These are phyloP conservation scores for Drosophila koepferae DNA, from an alignment of 2,888 invertebrate species.

Conservation along the genomic window DNA sequence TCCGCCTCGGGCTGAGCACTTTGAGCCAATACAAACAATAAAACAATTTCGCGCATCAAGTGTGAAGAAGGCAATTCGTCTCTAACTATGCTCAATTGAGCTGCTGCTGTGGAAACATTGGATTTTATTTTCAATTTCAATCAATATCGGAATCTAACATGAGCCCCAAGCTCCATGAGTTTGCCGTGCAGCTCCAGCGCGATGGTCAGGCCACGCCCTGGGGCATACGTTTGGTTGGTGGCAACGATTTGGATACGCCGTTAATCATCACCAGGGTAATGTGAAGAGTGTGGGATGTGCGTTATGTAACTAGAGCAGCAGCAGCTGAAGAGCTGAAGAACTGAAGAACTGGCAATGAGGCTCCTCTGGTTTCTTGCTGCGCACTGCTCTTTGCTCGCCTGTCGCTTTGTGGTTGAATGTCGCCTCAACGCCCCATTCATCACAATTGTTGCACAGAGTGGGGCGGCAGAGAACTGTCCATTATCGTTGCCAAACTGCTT, in stretches of 20 bases:
- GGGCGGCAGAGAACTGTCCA: slow-evolving; percentile 42
- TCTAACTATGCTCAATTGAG: slow-evolving; percentile 42
- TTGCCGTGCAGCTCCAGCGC: slow-evolving; percentile 90
- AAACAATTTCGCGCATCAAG: slow-evolving; percentile 43
- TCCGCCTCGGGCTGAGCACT: slow-evolving; percentile 59
- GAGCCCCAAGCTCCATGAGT: slow-evolving; percentile 89
- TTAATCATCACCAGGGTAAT: slow-evolving; percentile 95
- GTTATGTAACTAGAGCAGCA: slow-evolving; percentile 64
- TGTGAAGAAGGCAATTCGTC: slow-evolving; percentile 16
- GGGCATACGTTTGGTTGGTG: slow-evolving; percentile 95
- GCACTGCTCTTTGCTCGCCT: slow-evolving; percentile 47
- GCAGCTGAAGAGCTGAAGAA: slow-evolving; percentile 26
- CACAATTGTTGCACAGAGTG: slow-evolving; percentile 53
- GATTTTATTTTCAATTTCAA: neutral
- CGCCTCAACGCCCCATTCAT: slow-evolving; percentile 58
- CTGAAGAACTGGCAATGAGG: slow-evolving; percentile 28
- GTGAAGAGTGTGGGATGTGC: slow-evolving; percentile 21
- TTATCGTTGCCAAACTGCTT: slow-evolving; percentile 64
- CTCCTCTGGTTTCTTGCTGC: slow-evolving; percentile 14
- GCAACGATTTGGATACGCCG: slow-evolving; percentile 93
- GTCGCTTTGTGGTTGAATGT: slow-evolving; percentile 59
- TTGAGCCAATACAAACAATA: slow-evolving; percentile 52
- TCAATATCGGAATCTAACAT: slow-evolving; percentile 54
- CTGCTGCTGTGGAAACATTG: neutral
- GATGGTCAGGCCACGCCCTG: slow-evolving; percentile 90